Evolutionary conservation across 2,888 invertebrate species (phyloP), one percentile per base, ranked within the genome.

Genomic region (Drosophila melanosoma): DNA sequence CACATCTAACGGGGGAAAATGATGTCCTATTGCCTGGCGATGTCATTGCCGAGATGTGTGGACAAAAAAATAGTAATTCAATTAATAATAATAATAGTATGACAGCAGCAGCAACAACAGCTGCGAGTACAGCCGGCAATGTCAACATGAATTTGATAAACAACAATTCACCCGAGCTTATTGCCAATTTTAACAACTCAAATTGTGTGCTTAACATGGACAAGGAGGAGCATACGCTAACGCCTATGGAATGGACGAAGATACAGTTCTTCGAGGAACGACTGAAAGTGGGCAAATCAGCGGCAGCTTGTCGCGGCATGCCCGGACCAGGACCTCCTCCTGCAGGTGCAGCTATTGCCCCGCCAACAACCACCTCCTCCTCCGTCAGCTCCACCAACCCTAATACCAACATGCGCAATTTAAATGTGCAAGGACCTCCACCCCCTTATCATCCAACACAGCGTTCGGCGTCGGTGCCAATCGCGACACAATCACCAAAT

Each of bases 211-310:
- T 74, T 64, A 40, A 26, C 52, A 45, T 45, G 2, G 72, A 74
- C 6, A 66, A 53, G 23, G 88, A 83, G 35, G 52, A 56, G 17
- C 0, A 71, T 79, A 59, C 82, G 42, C 93, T 95, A 78, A 95
- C 95, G 7, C 96, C 96, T 93, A 95, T 97, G 92, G 98, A 98
- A 91, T 98, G 98, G 98, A 96, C 97, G 88, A 97, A 98, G 93
- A 93, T 98, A 82, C 98, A 97, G 92, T 97, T 96, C 93, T 96
- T 96, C 89, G 97, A 97, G 85, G 95, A 93, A 92, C 94, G 94
- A 91, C 52, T 89, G 7, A 94, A 93, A 92, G 94, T 93, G 92
- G 94, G 91, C 7, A 91, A 91, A 70, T 17, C 65, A 7, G n/a
- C 62, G 7, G 42, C 35, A n/a, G 72, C 29, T 66, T 72, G 5